Base-by-base conservation (phyloP, 1,140 invertebrate genomes). In the Lepeophtheirus salmonis region DNA sequence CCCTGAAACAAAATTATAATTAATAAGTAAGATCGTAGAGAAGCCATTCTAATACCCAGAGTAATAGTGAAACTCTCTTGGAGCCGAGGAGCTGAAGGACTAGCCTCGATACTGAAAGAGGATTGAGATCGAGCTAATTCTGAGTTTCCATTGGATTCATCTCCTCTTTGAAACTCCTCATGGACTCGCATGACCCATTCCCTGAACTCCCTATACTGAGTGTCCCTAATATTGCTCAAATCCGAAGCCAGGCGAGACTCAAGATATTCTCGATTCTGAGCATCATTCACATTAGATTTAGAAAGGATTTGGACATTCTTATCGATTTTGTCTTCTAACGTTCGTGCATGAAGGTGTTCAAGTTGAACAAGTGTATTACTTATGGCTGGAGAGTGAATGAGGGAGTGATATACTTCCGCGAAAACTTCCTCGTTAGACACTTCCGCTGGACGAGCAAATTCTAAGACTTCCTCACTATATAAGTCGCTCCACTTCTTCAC, bases 1-100 rank as follows among this genome's bases (percentile, higher is more conserved):
- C n/a, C n/a, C n/a, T n/a, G n/a, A n/a, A n/a, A n/a, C n/a, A n/a
- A n/a, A n/a, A n/a, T n/a, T n/a, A n/a, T n/a, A n/a, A n/a, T n/a
- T n/a, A n/a, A n/a, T n/a, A n/a, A n/a, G n/a, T n/a, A n/a, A n/a
- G n/a, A n/a, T n/a, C n/a, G n/a, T n/a, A n/a, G n/a, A n/a, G n/a
- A n/a, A n/a, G n/a, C n/a, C 30, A 41, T 41, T 74, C 97, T 92
- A 2, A 89, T 89, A 62, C 91, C 91, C 60, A 95, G 74, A 75
- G 95, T 89, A 67, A 96, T 94, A 12, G 90, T 97, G 69, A 95
- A 95, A 74, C 89, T 94, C 75, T 96, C 90, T 73, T 95, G 88
- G 66, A 49, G 22, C 20, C 50, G 6, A 41, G 30, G 30, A 10
- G 22, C 55, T 14, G 20, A 24, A 2, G 52, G 52, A 54, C 52